Percentiles rank a stretch among this genome's conserved stretches.
Conservation (phyloP, 1,140 invertebrate genomes). For the Tetraneura akinire region DNA sequence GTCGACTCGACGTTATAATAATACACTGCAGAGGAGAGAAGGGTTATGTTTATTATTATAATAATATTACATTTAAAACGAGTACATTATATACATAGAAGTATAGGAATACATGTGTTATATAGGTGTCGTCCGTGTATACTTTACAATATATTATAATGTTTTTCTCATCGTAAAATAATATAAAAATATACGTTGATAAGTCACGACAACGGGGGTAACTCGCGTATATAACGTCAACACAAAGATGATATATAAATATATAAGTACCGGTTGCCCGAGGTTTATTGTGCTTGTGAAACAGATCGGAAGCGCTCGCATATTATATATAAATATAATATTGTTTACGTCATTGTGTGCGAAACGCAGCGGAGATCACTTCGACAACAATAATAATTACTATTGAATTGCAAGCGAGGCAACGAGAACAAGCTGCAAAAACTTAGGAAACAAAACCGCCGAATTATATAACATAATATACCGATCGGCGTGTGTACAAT, state of each 20-base stretch:
- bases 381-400: slow-evolving; percentile 48
- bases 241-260: no score
- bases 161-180: slow-evolving; percentile 28
- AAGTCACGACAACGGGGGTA: slow-evolving; percentile 15
- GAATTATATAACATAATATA: no score
- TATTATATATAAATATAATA: no score
- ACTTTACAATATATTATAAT: no score
- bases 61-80: no score
- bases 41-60: no score
- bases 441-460: not conserved
- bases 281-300: slow-evolving; percentile 47
- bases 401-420: slow-evolving; percentile 34
- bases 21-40: not conserved
- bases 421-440: slow-evolving; percentile 19
- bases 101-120: no score
- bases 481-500: no score
- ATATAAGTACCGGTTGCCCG: slow-evolving; percentile 37
- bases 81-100: no score
- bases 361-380: slow-evolving; percentile 40
- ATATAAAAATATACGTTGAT: no score
- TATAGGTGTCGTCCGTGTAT: no score
- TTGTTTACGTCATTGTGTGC: slow-evolving; percentile 45
- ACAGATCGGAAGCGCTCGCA: slow-evolving; percentile 47
- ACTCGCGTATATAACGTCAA: slow-evolving; percentile 27
- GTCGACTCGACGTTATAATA: no score